phyloP scores from a whole-genome alignment of 2,888 invertebrate genomes.

The Chrysolina americana region DNA sequence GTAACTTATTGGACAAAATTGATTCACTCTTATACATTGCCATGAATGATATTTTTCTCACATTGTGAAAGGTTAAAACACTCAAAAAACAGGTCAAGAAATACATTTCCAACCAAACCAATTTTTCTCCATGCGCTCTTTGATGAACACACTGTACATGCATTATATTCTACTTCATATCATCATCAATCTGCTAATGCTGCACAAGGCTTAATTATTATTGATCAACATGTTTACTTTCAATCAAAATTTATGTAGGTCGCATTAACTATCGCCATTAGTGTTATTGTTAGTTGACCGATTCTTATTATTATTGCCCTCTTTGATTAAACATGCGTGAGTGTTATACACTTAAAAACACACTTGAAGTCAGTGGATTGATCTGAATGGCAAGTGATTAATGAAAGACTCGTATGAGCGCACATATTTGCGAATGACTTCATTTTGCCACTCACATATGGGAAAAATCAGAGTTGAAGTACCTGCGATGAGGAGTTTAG shows the following conservation, averaged over 20 bases:
- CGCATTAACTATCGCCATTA: slow-evolving; percentile 5
- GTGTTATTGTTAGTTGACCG: slow-evolving; percentile 24
- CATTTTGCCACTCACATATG: not conserved
- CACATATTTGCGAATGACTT: not conserved
- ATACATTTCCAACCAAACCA: too few relatives aligned
- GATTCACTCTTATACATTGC: too few relatives aligned
- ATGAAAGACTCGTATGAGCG: not conserved
- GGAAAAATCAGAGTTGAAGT: not conserved
- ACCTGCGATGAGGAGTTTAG: too few relatives aligned
- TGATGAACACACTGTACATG: too few relatives aligned
- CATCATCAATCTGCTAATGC: not conserved
- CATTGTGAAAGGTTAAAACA: too few relatives aligned
- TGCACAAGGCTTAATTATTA: not conserved
- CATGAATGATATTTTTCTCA: too few relatives aligned
- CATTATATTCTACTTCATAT: not conserved
- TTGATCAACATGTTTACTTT: slow-evolving; percentile 24
- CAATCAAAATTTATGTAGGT: slow-evolving; percentile 25
- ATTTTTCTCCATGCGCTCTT: too few relatives aligned
- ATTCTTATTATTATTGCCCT: slow-evolving; percentile 1
- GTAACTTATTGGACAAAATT: too few relatives aligned
- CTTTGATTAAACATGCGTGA: slow-evolving; percentile 13
- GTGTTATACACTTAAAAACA: slow-evolving; percentile 1
- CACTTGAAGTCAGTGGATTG: slow-evolving; percentile 1
- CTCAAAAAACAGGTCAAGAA: too few relatives aligned
- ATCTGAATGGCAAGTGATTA: not conserved